phyloP scores from a whole-genome alignment of 2,113 vertebrate genomes.

The Malaclemys terrapin region DNA sequence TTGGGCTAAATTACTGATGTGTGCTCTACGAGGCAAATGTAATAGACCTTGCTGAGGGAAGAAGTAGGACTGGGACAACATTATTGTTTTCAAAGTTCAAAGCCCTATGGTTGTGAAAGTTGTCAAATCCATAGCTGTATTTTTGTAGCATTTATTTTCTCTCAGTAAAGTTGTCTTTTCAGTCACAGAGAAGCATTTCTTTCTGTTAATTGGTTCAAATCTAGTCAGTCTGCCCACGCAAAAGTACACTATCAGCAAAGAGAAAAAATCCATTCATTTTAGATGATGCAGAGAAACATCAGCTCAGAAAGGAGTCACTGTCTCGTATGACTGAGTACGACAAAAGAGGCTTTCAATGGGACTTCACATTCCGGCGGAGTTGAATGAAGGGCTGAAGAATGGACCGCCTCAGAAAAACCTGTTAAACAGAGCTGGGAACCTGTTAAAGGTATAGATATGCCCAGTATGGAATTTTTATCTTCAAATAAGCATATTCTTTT shows the following conservation, averaged over 20 bases:
- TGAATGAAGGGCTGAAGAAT: accelerated
- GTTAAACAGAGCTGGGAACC: neutral
- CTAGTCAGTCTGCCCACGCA: conserved; percentile 36
- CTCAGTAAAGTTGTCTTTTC: conserved; percentile 24
- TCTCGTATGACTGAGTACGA: neutral
- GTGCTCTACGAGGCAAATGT: neutral
- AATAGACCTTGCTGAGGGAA: neutral
- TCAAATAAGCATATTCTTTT: neutral
- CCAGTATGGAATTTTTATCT: neutral
- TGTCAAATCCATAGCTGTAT: neutral
- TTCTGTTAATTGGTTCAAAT: conserved; percentile 41
- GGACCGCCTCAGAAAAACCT: neutral
- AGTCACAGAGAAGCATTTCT: conserved; percentile 26
- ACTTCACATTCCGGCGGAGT: neutral
- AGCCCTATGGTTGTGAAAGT: neutral
- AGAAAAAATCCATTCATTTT: conserved; percentile 25
- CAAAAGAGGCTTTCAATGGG: neutral
- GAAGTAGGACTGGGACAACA: neutral
- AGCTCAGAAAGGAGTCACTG: neutral
- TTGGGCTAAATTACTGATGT: neutral
- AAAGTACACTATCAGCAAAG: neutral
- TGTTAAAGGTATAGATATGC: neutral
- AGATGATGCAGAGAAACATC: neutral
- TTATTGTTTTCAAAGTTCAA: neutral
- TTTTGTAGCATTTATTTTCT: conserved; percentile 9